Percentiles rank a stretch among this genome's conserved stretches.
Conservation (phyloP, 2,113 vertebrate genomes). For the Neopipo cinnamomea region DNA sequence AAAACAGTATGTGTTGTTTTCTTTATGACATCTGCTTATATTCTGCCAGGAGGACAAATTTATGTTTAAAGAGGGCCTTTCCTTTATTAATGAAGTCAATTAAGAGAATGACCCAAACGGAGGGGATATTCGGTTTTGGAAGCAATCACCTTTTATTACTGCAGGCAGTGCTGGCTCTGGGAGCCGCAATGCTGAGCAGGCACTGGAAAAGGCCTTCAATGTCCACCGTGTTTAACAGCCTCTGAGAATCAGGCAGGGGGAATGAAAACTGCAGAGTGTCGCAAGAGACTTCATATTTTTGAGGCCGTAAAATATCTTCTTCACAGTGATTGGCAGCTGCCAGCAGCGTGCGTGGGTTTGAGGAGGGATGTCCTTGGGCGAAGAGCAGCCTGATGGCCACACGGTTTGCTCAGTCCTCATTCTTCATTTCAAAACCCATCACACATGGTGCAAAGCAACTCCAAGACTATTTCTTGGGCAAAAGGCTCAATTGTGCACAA, state of each 20-base stretch:
- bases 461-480: background rate
- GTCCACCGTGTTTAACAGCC: background rate
- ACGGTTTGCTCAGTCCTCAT: background rate
- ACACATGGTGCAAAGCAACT: background rate
- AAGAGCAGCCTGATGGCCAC: background rate
- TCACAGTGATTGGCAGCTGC: slow-evolving; percentile 31
- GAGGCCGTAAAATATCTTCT: background rate
- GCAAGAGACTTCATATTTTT: background rate
- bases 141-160: slow-evolving; percentile 17
- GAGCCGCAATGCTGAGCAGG: background rate
- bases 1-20: background rate
- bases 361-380: slow-evolving; percentile 46
- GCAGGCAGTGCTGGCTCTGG: background rate
- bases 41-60: background rate
- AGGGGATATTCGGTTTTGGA: background rate
- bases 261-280: background rate
- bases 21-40: background rate
- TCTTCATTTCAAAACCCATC: slow-evolving; percentile 6
- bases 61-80: background rate
- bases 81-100: slow-evolving; percentile 34
- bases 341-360: background rate
- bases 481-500: background rate
- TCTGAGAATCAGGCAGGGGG: background rate
- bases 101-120: slow-evolving; percentile 11
- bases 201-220: background rate